These are phyloP conservation scores for Oophaga sylvatica DNA, from an alignment of 2,797 vertebrate genomes.

Conservation along the genomic window DNA sequence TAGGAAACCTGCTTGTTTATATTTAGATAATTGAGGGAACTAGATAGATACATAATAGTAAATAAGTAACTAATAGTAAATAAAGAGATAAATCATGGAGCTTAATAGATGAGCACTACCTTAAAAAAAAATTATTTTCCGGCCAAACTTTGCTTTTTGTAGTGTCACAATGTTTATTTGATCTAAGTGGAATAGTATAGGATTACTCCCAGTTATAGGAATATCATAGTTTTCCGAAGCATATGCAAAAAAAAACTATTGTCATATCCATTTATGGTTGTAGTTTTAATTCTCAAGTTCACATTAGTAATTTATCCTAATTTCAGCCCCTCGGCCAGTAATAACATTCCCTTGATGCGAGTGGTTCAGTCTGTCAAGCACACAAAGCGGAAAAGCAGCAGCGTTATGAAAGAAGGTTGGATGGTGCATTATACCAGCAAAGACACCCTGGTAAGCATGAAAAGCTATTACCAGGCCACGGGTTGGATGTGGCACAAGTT, in stretches of 20 bases:
- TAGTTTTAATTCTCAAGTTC: background rate
- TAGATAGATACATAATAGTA: no score
- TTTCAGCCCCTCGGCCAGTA: constrained; percentile 93
- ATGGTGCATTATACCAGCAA: constrained; percentile 97
- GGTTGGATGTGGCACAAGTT: no score
- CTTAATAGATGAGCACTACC: no score
- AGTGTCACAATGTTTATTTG: background rate
- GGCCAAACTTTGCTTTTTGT: background rate
- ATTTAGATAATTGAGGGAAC: no score
- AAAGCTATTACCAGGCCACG: no score
- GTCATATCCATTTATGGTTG: background rate
- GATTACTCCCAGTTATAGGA: background rate
- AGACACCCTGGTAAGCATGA: constrained; percentile 85
- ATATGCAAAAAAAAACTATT: background rate
- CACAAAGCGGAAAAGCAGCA: constrained; percentile 94
- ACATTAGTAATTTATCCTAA: constrained; percentile 21
- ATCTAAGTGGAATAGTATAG: background rate
- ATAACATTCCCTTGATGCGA: constrained; percentile 97
- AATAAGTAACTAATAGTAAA: no score
- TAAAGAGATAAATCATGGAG: no score
- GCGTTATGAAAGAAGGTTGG: constrained; percentile 95
- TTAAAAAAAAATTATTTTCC: background rate
- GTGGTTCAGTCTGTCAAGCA: constrained; percentile 96
- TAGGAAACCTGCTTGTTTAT: no score
- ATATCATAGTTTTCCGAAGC: background rate